Evolutionary conservation across 2,797 vertebrate genomes (phyloP), one percentile per base, ranked within the genome.

Genomic region (Phyllotis vaccarum): DNA sequence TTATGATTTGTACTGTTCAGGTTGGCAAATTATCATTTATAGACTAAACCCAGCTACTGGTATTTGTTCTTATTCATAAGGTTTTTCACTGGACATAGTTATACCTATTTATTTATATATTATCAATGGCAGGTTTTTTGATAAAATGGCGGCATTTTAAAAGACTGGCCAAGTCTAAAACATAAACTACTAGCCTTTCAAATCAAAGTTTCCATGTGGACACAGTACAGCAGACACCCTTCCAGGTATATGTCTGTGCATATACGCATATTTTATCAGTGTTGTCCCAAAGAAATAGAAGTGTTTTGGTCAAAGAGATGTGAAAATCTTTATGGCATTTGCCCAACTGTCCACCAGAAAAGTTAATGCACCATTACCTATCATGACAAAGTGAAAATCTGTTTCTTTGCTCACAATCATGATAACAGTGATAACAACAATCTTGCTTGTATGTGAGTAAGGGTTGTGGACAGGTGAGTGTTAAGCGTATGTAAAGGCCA

Each of bases 61-160:
- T 90, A 37, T 74, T 37, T 56, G 6, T 64, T 92, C 95, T 90
- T 93, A 54, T 95, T 79, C 93, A 87, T 80, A 85, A 93, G 81
- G 3, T 14, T 97, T 95, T 75, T 89, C 46, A 56, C 17, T 89
- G 89, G 49, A 70, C 34, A 64, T 19, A 76, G 14, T 29, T n/a
- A 0, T 68, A 14, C 13, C 49, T 21, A 14, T 78, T 72, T 86
- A 7, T 66, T 79, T 68, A 12, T 52, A 24, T 34, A 31, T 74
- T 62, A 2, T 37, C 7, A 58, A 4, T 90, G 81, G 11, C 62
- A 70, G 17, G 34, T 90, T 89, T 82, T 90, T 90, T 72, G 22
- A 27, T 56, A n/a, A 22, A 52, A 0, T 37, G 43, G 21, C 10
- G 54, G 46, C 10, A 0, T 13, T 86, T 49, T 79, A 80, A 64